Evolutionary conservation across 1,140 invertebrate species (phyloP).

Genomic region (Aradophagus sp.): DNA sequence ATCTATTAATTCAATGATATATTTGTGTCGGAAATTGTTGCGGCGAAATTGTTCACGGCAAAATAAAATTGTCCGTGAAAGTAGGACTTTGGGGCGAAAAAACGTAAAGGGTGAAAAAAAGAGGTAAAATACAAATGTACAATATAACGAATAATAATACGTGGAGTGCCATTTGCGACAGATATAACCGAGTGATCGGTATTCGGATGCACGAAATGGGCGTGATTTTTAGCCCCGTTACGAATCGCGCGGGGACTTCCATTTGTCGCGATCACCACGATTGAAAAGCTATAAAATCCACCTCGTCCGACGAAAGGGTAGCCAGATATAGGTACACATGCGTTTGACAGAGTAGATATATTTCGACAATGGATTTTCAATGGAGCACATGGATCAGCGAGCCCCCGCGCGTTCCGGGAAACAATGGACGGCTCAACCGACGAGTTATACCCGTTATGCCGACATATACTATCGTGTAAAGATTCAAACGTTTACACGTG

Average conservation of each 20-base stretch:
- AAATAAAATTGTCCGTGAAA: no score
- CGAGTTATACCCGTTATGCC: constrained; percentile 55
- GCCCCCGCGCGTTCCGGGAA: constrained; percentile 66
- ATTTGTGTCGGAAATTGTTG: no score
- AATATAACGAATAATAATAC: constrained; percentile 48
- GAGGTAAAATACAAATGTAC: no score
- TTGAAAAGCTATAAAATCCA: constrained; percentile 71
- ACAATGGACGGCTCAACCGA: constrained; percentile 67
- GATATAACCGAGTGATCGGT: constrained; percentile 43
- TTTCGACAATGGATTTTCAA: constrained; percentile 72
- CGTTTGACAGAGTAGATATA: constrained; percentile 73
- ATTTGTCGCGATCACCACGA: constrained; percentile 60
- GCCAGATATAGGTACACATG: constrained; percentile 71
- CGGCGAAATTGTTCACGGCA: no score
- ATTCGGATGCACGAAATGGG: constrained; percentile 41
- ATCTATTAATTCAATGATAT: no score
- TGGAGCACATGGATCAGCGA: constrained; percentile 68
- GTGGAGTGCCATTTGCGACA: constrained; percentile 49
- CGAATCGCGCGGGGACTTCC: constrained; percentile 49
- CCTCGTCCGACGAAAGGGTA: constrained; percentile 69
- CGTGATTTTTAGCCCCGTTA: constrained; percentile 58
- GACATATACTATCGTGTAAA: constrained; percentile 57
- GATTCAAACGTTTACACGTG: constrained; percentile 37
- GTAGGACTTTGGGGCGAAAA: neutral
- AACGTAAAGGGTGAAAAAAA: constrained; percentile 12